phyloP scores from a whole-genome alignment of 2,113 vertebrate genomes.

The Fukomys damarensis region DNA sequence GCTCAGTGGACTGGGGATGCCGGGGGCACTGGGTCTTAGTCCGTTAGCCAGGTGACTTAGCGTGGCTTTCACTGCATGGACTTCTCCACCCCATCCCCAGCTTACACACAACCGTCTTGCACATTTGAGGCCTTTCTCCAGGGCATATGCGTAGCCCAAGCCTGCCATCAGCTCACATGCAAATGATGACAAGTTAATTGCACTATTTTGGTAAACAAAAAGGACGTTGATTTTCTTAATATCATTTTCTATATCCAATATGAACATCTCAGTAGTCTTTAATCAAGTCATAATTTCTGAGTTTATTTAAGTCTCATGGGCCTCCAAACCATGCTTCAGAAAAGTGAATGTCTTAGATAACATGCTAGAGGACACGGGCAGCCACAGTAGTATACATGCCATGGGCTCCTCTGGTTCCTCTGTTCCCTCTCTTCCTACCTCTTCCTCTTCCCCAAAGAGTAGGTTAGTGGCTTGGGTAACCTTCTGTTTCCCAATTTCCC shows the following conservation, averaged over 20 bases:
- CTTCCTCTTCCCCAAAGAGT: slow-evolving; percentile 63
- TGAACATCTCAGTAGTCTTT: slow-evolving; percentile 67
- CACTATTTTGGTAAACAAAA: slow-evolving; percentile 54
- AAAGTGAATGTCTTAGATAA: background rate
- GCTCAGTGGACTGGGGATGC: background rate
- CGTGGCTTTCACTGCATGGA: background rate
- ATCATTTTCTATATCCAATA: slow-evolving; percentile 65
- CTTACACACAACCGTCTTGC: background rate
- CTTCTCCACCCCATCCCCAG: background rate
- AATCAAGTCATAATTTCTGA: slow-evolving; percentile 73
- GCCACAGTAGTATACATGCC: background rate
- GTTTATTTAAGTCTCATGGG: slow-evolving; percentile 56
- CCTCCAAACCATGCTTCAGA: background rate
- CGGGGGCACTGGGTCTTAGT: background rate
- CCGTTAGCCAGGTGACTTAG: background rate
- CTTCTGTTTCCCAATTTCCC: slow-evolving; percentile 78
- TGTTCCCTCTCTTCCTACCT: slow-evolving; percentile 52
- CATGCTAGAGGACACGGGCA: background rate
- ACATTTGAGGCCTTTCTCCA: background rate
- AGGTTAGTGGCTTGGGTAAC: slow-evolving; percentile 72
- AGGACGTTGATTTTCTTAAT: slow-evolving; percentile 52
- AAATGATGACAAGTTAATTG: background rate
- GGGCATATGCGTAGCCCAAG: background rate
- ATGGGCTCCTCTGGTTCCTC: background rate
- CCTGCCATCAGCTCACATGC: background rate